Evolutionary conservation across 2,797 vertebrate species (phyloP).

Genomic region (Capromys pilorides): DNA sequence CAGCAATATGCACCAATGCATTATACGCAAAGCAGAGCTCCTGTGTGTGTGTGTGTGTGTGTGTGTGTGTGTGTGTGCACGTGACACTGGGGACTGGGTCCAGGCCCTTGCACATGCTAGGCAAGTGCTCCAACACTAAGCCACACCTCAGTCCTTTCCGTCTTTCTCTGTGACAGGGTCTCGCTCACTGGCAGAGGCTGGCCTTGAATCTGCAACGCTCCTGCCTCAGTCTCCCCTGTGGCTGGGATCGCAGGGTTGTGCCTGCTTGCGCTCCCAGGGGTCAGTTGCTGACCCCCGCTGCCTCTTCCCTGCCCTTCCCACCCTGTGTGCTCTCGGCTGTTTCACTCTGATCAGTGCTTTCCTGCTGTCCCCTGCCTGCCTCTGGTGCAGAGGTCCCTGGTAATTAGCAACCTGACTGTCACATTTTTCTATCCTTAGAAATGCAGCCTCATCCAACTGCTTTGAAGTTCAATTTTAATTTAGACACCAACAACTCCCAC

Average conservation of each 20-base stretch:
- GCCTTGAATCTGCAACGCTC: not conserved
- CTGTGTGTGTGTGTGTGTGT: not conserved
- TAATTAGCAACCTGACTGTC: slow-evolving; percentile 79
- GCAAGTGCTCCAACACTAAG: not conserved
- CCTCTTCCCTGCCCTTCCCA: not conserved
- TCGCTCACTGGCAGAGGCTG: not conserved
- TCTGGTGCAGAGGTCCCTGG: slow-evolving; percentile 68
- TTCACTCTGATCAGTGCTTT: not conserved
- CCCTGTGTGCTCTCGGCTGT: no score
- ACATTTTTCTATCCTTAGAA: slow-evolving; percentile 80
- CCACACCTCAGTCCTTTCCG: no score
- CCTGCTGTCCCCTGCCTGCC: slow-evolving; percentile 73
- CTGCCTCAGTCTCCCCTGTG: not conserved
- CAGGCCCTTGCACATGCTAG: not conserved
- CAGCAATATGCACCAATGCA: accelerated
- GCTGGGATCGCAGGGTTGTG: not conserved
- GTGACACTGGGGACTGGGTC: not conserved
- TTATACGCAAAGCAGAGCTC: not conserved
- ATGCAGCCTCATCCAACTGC: slow-evolving; percentile 75
- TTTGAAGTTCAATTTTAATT: slow-evolving; percentile 87
- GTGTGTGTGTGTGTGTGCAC: not conserved
- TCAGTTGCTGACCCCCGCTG: slow-evolving; percentile 71
- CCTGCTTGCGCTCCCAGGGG: not conserved
- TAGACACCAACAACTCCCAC: slow-evolving; percentile 82
- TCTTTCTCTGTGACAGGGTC: not conserved